Evolutionary conservation across 2,797 vertebrate genomes (phyloP).

Genomic region (Micromesistius poutassou): DNA sequence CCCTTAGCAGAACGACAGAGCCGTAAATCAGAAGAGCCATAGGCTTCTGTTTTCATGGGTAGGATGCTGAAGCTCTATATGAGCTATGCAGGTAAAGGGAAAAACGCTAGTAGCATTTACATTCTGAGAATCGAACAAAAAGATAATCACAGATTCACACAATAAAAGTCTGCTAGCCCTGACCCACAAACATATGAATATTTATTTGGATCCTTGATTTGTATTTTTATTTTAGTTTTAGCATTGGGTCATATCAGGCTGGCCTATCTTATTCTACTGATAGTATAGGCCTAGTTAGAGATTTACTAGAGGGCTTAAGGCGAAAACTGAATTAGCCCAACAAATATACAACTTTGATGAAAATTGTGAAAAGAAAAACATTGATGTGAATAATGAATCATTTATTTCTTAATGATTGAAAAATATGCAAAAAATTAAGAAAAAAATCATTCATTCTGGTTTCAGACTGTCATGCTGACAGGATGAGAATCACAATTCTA

Average conservation of each 20-base stretch:
- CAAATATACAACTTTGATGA: background rate
- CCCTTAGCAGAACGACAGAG: background rate
- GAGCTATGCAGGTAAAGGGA: background rate
- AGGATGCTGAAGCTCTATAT: background rate
- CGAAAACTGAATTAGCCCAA: background rate
- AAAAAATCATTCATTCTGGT: no score
- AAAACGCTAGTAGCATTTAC: background rate
- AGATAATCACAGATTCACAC: background rate
- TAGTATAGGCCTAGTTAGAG: background rate
- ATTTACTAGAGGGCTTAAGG: no score
- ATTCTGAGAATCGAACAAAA: background rate
- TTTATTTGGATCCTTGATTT: background rate
- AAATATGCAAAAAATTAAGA: no score
- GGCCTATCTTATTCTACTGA: background rate
- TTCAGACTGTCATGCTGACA: background rate
- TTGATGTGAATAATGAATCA: no score
- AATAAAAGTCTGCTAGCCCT: no score
- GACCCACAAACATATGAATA: no score
- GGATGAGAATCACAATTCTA: background rate
- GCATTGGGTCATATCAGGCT: background rate
- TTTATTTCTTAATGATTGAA: no score
- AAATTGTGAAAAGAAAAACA: no score
- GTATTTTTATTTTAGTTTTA: background rate
- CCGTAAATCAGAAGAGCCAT: no score
- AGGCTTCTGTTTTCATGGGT: background rate